Conservation (phyloP, 2,113 vertebrate species). For the Corvus hawaiiensis region DNA sequence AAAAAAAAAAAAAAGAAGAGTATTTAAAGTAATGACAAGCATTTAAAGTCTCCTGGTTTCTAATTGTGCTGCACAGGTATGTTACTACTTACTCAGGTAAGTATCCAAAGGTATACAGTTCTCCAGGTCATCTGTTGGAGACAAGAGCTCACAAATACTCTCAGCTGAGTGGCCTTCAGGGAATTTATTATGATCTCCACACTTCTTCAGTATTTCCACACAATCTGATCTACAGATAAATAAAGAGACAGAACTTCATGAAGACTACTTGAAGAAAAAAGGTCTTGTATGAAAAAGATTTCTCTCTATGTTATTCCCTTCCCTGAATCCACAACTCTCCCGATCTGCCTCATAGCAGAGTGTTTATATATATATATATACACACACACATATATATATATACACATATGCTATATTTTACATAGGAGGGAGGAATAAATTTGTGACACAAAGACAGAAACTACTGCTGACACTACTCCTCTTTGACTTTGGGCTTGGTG, state of each 20-base stretch:
- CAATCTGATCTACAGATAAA: slow-evolving; percentile 88
- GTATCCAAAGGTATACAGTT: slow-evolving; percentile 91
- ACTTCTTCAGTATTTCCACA: slow-evolving; percentile 94
- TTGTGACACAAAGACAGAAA: neutral
- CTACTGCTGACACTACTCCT: neutral
- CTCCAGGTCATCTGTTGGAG: slow-evolving; percentile 88
- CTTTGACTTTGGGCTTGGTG: neutral
- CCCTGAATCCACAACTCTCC: neutral
- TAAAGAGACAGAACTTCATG: slow-evolving; percentile 1
- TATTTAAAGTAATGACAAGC: neutral
- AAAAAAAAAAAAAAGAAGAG: neutral
- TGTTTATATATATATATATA: neutral
- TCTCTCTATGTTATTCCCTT: neutral
- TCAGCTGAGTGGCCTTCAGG: slow-evolving; percentile 90
- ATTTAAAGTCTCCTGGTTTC: neutral
- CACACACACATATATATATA: no score
- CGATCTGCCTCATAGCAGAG: neutral
- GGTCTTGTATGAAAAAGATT: neutral
- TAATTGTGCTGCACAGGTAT: neutral
- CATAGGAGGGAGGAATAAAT: neutral
- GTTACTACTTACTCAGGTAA: slow-evolving; percentile 86
- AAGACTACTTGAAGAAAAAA: neutral
- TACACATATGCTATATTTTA: neutral
- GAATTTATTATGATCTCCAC: slow-evolving; percentile 89
- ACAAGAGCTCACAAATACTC: slow-evolving; percentile 92